phyloP scores from a whole-genome alignment of 2,888 invertebrate genomes.

The Drosophila rubida region DNA sequence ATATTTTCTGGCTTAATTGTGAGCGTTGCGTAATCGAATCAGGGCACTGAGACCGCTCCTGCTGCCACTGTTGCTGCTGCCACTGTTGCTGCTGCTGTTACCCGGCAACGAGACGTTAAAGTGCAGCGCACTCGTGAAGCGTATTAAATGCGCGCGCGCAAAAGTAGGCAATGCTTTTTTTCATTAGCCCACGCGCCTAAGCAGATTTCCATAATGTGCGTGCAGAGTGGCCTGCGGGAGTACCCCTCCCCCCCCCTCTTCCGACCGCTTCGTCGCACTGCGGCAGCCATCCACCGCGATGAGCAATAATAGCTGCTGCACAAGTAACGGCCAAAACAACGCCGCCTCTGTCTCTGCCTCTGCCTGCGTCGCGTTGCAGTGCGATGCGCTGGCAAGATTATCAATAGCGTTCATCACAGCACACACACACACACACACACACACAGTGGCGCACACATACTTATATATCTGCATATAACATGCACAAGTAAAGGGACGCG shows the following conservation, averaged over 20 bases:
- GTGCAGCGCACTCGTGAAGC: slow-evolving; percentile 10
- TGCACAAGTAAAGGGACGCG: slow-evolving; percentile 22
- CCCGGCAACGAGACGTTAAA: neutral
- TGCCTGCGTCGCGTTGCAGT: neutral
- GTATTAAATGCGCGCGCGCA: slow-evolving; percentile 23
- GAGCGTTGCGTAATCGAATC: slow-evolving; percentile 36
- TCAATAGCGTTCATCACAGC: slow-evolving; percentile 67
- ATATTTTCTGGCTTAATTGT: slow-evolving; percentile 34
- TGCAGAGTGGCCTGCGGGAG: too few relatives aligned
- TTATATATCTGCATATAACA: neutral
- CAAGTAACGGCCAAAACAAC: slow-evolving; percentile 27
- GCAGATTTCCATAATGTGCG: slow-evolving; percentile 10
- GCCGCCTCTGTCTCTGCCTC: neutral
- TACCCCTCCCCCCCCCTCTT: neutral
- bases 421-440: slow-evolving; percentile 1
- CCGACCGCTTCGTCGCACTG: slow-evolving; percentile 37
- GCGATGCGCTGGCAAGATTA: slow-evolving; percentile 52
- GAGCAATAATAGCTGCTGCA: slow-evolving; percentile 48
- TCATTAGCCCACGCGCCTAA: slow-evolving; percentile 26
- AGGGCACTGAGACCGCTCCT: neutral
- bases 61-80: neutral
- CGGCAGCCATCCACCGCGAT: slow-evolving; percentile 21
- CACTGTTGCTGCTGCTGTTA: slow-evolving; percentile 13
- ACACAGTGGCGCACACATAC: neutral
- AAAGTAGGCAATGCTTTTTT: slow-evolving; percentile 30